Conservation (phyloP, 2,888 invertebrate species). For the Neoascia interrupta region DNA sequence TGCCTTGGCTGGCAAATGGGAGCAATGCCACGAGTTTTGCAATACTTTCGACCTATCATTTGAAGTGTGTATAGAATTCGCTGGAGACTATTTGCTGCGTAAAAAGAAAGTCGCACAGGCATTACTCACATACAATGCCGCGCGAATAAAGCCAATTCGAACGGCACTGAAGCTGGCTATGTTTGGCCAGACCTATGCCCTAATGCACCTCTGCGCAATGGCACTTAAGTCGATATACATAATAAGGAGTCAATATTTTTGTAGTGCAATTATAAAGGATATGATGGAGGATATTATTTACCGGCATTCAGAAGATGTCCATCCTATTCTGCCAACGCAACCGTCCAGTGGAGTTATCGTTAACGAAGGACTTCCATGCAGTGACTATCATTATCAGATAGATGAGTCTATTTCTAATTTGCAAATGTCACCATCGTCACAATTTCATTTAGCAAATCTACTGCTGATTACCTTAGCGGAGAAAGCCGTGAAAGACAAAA, state of each 20-base stretch:
- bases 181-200: conserved; percentile 79
- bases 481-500: conserved; percentile 78
- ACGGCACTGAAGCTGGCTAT: conserved; percentile 80
- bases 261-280: conserved; percentile 74
- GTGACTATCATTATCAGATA: conserved; percentile 77
- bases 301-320: conserved; percentile 77
- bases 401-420: conserved; percentile 77
- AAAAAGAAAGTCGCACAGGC: conserved; percentile 88
- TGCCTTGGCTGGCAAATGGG: conserved; percentile 76
- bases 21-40: conserved; percentile 79
- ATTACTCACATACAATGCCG: conserved; percentile 88
- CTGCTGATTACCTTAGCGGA: conserved; percentile 78
- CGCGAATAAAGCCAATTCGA: conserved; percentile 81
- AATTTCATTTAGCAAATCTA: conserved; percentile 79
- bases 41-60: conserved; percentile 79
- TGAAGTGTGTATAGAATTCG: conserved; percentile 84
- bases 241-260: conserved; percentile 75
- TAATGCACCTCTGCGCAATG: conserved; percentile 80
- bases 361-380: conserved; percentile 76
- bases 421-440: conserved; percentile 79
- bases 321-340: conserved; percentile 73
- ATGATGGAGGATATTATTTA: conserved; percentile 76
- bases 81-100: conserved; percentile 89
- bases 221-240: conserved; percentile 78
- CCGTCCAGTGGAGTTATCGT: conserved; percentile 67